These are phyloP conservation scores for Hyperopisus bebe DNA, from an alignment of 2,113 vertebrate genomes.

Conservation along the genomic window DNA sequence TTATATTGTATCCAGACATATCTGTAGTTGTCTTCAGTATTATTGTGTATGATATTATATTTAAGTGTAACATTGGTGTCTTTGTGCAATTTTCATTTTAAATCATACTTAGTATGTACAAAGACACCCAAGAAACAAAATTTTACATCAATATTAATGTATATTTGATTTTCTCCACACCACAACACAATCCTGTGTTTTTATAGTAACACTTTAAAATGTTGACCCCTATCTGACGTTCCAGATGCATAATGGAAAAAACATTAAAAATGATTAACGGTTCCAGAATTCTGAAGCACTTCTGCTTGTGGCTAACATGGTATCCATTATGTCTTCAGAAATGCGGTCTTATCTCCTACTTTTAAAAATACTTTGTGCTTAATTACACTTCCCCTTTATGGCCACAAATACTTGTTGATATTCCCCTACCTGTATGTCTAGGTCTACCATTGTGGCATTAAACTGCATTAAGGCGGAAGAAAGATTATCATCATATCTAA, in stretches of 20 bases:
- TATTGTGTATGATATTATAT: neutral
- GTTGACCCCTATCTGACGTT: neutral
- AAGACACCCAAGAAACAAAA: neutral
- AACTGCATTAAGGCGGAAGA: neutral
- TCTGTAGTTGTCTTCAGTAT: neutral
- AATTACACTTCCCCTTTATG: neutral
- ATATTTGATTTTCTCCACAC: neutral
- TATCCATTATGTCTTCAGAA: neutral
- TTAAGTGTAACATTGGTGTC: neutral
- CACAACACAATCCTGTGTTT: neutral
- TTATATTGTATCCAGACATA: neutral
- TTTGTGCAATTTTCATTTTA: neutral
- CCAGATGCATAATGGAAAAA: neutral
- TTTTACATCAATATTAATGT: neutral
- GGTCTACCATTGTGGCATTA: neutral
- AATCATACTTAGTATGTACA: neutral
- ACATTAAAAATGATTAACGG: neutral
- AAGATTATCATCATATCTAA: neutral
- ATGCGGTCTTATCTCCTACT: neutral
- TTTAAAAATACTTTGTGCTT: neutral
- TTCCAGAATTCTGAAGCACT: neutral
- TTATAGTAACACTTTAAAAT: neutral
- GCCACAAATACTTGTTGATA: no score
- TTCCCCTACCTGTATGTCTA: neutral
- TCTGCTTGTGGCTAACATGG: neutral